Conservation (phyloP, 2,113 vertebrate species). For the Triplophysa dalaica region DNA sequence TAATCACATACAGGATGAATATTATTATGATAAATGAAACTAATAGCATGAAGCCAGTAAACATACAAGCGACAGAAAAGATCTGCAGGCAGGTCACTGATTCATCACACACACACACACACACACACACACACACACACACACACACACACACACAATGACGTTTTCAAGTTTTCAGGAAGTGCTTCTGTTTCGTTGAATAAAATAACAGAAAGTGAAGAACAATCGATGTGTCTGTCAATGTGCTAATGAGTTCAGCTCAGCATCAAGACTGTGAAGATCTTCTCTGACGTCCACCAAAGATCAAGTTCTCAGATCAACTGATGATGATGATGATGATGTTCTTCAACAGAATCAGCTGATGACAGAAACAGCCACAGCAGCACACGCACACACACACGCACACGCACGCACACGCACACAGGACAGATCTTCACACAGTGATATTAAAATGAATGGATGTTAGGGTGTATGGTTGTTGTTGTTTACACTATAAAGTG, state of each 20-base stretch:
- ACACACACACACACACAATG: not conserved
- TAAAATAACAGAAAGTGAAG: constrained; percentile 29
- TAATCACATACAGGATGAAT: constrained; percentile 20
- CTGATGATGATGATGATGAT: not conserved
- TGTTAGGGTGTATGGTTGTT: constrained; percentile 79
- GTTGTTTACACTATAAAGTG: constrained; percentile 73
- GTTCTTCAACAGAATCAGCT: not conserved
- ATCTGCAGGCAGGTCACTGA: constrained; percentile 35
- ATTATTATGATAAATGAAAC: constrained; percentile 52
- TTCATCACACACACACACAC: not conserved
- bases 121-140: not conserved
- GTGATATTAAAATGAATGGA: constrained; percentile 73
- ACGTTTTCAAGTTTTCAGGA: constrained; percentile 82
- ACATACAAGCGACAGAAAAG: constrained; percentile 88
- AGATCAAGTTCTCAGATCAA: not conserved
- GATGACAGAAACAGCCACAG: not conserved
- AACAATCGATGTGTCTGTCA: constrained; percentile 36
- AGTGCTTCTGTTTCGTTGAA: constrained; percentile 64
- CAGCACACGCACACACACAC: not conserved
- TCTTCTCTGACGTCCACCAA: not conserved
- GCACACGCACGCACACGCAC: not conserved
- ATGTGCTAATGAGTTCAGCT: constrained; percentile 26
- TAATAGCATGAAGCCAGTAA: constrained; percentile 79
- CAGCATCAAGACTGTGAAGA: no score
- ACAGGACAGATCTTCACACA: not conserved